Evolutionary conservation across 2,888 invertebrate genomes (phyloP).

Genomic region (Sinohyriopsis cumingii): DNA sequence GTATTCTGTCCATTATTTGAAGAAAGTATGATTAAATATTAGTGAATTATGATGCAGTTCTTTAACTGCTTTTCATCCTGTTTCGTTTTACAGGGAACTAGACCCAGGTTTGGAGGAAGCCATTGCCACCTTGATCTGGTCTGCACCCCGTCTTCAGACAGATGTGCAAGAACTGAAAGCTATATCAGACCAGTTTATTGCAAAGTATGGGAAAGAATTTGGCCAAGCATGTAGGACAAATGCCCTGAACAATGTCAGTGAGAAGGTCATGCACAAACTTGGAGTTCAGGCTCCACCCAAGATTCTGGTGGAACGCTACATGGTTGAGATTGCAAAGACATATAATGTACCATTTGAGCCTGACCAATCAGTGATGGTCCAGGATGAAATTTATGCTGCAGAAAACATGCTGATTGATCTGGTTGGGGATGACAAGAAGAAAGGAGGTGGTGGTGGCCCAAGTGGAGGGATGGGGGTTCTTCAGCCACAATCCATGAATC

Average conservation of each 20-base stretch:
- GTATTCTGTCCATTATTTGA: background rate
- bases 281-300: constrained; percentile 89
- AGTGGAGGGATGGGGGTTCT: constrained; percentile 37
- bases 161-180: constrained; percentile 81
- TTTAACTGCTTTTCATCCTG: background rate
- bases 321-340: constrained; percentile 96
- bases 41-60: background rate
- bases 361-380: constrained; percentile 78
- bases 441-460: constrained; percentile 45
- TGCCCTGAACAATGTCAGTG: constrained; percentile 86
- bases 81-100: constrained; percentile 75
- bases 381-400: constrained; percentile 60
- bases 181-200: constrained; percentile 89
- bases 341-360: constrained; percentile 96
- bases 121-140: constrained; percentile 97
- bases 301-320: constrained; percentile 90
- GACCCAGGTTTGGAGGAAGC: constrained; percentile 97
- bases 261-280: constrained; percentile 81
- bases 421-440: constrained; percentile 49
- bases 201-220: constrained; percentile 95
- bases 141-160: constrained; percentile 86
- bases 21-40: too few relatives aligned
- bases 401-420: constrained; percentile 64
- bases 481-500: constrained; percentile 19
- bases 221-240: constrained; percentile 87